Evolutionary conservation across 2,113 vertebrate species (phyloP), one percentile per base, ranked within the genome.

Genomic region (Mormyrus iriodes): DNA sequence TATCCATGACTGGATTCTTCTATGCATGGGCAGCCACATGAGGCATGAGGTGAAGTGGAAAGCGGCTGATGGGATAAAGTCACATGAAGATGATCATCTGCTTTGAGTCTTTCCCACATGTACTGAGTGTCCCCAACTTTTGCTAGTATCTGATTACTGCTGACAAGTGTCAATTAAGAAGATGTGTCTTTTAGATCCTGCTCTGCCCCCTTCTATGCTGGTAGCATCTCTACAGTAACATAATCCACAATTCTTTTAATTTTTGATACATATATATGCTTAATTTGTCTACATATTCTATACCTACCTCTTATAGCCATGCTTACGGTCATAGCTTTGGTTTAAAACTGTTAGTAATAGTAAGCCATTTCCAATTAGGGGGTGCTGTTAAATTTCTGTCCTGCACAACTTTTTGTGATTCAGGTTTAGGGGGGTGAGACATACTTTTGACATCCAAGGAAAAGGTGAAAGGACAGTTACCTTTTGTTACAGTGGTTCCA

Each of bases 401-500:
- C 5, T 79, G 5, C 13, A 79, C 35, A 79, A 79, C 15, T 2
- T 53, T 53, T 53, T 53, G 52, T 9, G 1, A 83, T 17, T 19
- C 19, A 83, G 13, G 79, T 44, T 83, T 83, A 44, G 35, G 15
- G 42, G 31, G 31, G 27, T 35, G 69, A 73, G 31, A 35, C 69
- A 48, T n/a, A 83, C 19, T n/a, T 83, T 48, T 83, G 7, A 48
- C 79, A 83, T n/a, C 79, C 79, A 84, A 55, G 85, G 31, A 53
- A 46, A 87, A 12, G 3, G 19, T 79, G 73, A 88, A 73, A 76
- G 7, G 49, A 79, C 17, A 24, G 35, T 88, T 89, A 89, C 88
- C 88, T 89, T 89, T 49, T 46, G 79, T n/a, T 44, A 44, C n/a
- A 44, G 39, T n/a, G 39, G 42, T 79, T 84, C 35, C 79, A n/a